phyloP scores from a whole-genome alignment of 1,140 invertebrate genomes.

The Saccostrea cuccullata region DNA sequence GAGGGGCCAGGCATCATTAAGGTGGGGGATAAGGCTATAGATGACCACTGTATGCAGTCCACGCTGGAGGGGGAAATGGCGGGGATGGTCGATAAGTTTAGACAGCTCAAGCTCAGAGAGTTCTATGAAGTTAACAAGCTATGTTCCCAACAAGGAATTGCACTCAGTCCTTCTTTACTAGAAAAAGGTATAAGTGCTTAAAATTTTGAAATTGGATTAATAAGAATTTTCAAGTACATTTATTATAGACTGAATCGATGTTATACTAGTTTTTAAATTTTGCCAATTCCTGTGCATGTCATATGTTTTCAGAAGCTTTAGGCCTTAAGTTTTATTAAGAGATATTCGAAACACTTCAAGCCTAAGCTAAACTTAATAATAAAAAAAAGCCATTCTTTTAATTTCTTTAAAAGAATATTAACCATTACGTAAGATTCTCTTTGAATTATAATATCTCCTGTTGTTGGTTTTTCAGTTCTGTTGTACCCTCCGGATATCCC shows the following conservation, averaged over 20 bases:
- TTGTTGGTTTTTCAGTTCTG: slow-evolving; percentile 63
- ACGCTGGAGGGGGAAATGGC: slow-evolving; percentile 69
- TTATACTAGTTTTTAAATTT: too few relatives aligned
- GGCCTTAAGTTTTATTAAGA: too few relatives aligned
- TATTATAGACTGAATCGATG: too few relatives aligned
- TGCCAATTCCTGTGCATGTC: too few relatives aligned
- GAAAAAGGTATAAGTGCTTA: slow-evolving; percentile 68
- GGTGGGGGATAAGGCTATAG: slow-evolving; percentile 73
- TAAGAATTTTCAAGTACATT: too few relatives aligned
- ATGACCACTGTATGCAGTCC: slow-evolving; percentile 73
- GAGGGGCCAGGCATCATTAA: slow-evolving; percentile 68
- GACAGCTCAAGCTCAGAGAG: slow-evolving; percentile 71
- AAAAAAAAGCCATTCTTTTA: too few relatives aligned
- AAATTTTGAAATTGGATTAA: background rate
- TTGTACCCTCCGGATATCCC: slow-evolving; percentile 73
- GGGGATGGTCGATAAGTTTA: slow-evolving; percentile 70
- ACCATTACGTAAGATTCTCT: background rate
- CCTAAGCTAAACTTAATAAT: too few relatives aligned
- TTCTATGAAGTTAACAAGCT: slow-evolving; percentile 69
- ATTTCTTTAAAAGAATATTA: too few relatives aligned
- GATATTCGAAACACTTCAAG: too few relatives aligned
- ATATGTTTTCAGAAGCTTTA: too few relatives aligned
- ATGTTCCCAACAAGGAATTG: slow-evolving; percentile 69
- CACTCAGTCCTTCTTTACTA: slow-evolving; percentile 66
- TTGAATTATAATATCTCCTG: background rate